phyloP scores from a whole-genome alignment of 2,113 vertebrate species.

The Addax nasomaculatus region DNA sequence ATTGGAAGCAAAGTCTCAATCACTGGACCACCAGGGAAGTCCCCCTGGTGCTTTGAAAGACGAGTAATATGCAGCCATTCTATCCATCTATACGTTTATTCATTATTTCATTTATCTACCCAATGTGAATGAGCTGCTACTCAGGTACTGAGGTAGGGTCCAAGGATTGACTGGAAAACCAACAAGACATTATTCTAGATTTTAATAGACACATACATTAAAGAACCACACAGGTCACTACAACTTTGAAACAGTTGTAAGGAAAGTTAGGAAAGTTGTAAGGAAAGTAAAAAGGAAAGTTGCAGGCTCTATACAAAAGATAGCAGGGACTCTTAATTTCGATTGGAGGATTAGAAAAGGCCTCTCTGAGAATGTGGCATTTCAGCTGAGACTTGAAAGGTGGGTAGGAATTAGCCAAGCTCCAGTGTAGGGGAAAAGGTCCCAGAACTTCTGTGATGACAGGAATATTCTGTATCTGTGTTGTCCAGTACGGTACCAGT shows the following conservation, averaged over 20 bases:
- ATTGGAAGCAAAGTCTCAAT: neutral
- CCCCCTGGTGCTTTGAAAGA: neutral
- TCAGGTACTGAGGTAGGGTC: neutral
- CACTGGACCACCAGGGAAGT: neutral
- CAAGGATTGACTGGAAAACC: neutral
- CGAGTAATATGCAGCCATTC: neutral
- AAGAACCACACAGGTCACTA: neutral
- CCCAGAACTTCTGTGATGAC: neutral
- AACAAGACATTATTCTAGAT: neutral
- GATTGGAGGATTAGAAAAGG: neutral
- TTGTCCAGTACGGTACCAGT: neutral
- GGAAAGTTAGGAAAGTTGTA: neutral
- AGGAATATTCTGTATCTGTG: neutral
- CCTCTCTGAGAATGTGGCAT: neutral
- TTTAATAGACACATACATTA: too few species aligned
- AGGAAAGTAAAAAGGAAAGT: neutral
- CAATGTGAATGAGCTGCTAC: neutral
- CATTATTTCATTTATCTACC: neutral
- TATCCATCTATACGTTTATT: neutral
- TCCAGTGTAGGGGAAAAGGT: neutral
- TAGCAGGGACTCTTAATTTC: neutral
- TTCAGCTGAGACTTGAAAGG: constrained; percentile 14
- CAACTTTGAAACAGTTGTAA: neutral
- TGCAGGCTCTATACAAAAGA: neutral
- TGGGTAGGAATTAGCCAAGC: neutral